phyloP scores from a whole-genome alignment of 2,888 invertebrate species.

The Apodemia hepburni region DNA sequence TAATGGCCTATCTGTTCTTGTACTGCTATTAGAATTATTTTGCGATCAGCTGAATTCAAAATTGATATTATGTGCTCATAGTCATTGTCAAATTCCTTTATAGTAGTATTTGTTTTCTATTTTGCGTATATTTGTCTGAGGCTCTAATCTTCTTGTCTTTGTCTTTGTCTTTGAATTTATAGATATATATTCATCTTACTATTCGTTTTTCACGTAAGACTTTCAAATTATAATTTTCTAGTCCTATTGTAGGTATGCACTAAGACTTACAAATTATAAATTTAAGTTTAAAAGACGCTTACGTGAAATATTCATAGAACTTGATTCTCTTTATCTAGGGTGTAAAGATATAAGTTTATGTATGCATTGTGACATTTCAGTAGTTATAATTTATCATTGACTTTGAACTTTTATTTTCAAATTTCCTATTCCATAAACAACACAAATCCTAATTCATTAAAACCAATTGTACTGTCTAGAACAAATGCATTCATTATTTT shows the following conservation, averaged over 20 bases:
- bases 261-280: too few species aligned
- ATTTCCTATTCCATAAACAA: not conserved
- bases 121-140: not conserved
- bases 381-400: too few species aligned
- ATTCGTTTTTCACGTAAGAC: too few species aligned
- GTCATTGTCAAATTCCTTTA: not conserved
- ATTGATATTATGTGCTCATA: slow-evolving; percentile 40
- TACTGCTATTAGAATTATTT: slow-evolving; percentile 64
- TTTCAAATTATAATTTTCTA: too few species aligned
- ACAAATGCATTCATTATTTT: slow-evolving; percentile 66
- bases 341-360: too few species aligned
- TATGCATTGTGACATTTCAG: too few species aligned
- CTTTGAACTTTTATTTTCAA: too few species aligned
- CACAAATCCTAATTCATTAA: not conserved
- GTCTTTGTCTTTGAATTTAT: not conserved
- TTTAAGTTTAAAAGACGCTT: too few species aligned
- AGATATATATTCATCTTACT: too few species aligned
- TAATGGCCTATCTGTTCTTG: slow-evolving; percentile 68
- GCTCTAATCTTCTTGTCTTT: not conserved
- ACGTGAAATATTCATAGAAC: too few species aligned
- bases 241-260: too few species aligned
- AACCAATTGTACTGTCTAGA: slow-evolving; percentile 59
- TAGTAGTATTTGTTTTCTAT: not conserved
- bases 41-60: slow-evolving; percentile 55
- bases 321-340: too few species aligned